Conservation (phyloP, 2,113 vertebrate species). For the Oryzias celebensis region DNA sequence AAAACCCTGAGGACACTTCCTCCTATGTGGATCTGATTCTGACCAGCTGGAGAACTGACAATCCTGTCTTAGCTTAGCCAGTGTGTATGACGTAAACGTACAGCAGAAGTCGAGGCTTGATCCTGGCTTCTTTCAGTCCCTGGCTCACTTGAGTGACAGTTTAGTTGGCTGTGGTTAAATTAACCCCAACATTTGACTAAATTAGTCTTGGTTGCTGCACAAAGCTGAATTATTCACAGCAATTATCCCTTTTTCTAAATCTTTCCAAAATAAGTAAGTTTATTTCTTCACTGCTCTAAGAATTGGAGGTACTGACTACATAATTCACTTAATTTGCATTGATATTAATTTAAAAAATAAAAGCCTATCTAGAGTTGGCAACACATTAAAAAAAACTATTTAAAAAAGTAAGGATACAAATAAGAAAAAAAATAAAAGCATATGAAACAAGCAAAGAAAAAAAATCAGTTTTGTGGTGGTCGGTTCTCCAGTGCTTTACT, state of each 20-base stretch:
- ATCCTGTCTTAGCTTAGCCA: slow-evolving; percentile 56
- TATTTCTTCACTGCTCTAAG: slow-evolving; percentile 17
- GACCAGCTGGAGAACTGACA: slow-evolving; percentile 30
- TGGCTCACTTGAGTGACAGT: slow-evolving; percentile 5
- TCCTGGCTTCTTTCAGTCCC: slow-evolving; percentile 31
- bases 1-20: slow-evolving; percentile 52
- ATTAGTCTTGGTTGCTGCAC: slow-evolving; percentile 49
- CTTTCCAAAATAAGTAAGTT: slow-evolving; percentile 23
- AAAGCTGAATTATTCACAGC: slow-evolving; percentile 51
- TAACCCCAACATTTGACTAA: slow-evolving; percentile 18
- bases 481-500: slow-evolving; percentile 51
- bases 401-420: slow-evolving; percentile 50
- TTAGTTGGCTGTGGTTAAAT: slow-evolving; percentile 4
- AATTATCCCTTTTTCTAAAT: slow-evolving; percentile 21
- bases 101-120: slow-evolving; percentile 38
- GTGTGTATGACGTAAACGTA: slow-evolving; percentile 57
- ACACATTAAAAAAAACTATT: slow-evolving; percentile 56
- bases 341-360: slow-evolving; percentile 51
- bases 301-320: slow-evolving; percentile 27
- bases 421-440: slow-evolving; percentile 50
- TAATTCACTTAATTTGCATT: slow-evolving; percentile 27
- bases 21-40: slow-evolving; percentile 32
- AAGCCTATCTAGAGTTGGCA: slow-evolving; percentile 68
- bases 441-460: slow-evolving; percentile 37
- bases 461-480: slow-evolving; percentile 53